Conservation (phyloP, 2,113 vertebrate species). For the Columba janthina region DNA sequence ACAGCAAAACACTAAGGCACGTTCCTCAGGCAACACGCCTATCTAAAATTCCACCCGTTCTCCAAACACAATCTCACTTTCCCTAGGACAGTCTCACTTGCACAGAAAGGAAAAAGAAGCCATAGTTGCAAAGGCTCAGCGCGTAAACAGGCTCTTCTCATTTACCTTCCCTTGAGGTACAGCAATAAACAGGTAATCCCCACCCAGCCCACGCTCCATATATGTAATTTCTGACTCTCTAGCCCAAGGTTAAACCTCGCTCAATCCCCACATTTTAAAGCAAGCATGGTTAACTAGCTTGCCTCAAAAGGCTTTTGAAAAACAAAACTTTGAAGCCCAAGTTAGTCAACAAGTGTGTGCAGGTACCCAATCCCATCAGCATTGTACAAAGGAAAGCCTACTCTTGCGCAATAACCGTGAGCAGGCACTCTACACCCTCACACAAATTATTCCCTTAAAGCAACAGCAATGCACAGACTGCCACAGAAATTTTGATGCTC, state of each 20-base stretch:
- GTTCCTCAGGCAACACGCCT: not conserved
- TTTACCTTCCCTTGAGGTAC: not conserved
- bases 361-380: not conserved
- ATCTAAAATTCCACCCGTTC: not conserved
- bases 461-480: not conserved
- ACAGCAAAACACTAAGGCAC: slow-evolving; percentile 4
- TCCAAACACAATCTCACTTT: not conserved
- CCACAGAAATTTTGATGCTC: not conserved
- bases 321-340: not conserved
- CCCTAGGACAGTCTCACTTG: not conserved
- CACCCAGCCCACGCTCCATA: not conserved
- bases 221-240: not conserved
- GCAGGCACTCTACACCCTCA: not conserved
- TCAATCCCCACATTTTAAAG: not conserved
- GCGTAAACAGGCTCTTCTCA: not conserved
- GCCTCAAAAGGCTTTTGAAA: not conserved
- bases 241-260: not conserved
- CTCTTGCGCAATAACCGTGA: not conserved
- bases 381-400: not conserved
- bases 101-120: not conserved
- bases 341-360: not conserved
- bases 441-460: not conserved
- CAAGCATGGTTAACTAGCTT: not conserved
- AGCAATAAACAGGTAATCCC: not conserved
- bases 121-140: not conserved